Evolutionary conservation across 2,888 invertebrate genomes (phyloP), one percentile per base, ranked within the genome.

Genomic region (Amorpha juglandis): DNA sequence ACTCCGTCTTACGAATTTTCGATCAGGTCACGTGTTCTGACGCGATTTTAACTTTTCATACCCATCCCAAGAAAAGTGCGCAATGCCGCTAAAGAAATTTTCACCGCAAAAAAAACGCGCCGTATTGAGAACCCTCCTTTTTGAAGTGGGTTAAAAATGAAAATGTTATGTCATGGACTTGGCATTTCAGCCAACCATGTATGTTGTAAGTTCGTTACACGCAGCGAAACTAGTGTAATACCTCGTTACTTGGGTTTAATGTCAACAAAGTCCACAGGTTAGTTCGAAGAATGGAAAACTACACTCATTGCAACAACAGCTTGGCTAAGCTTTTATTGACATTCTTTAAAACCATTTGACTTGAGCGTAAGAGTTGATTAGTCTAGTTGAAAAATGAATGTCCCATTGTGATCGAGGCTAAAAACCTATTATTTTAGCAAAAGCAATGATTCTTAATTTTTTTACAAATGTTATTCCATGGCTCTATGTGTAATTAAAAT

Each of bases 171-270:
- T 58, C 38, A 33, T 50, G 52, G 52, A 65, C 52, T 35, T 35
- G 62, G 52, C 64, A 33, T 58, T 47, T 6, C 42, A 62, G 65
- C 62, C 45, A 52, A 52, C 62, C 42, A 16, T 27, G 51, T 19
- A 63, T 38, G 63, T 68, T 68, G 69, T 66, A 58, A 69, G 75
- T 76, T 74, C 76, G 78, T 79, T 80, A 75, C 79, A 78, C 75
- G 76, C 80, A 77, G 82, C 80, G 80, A 81, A 80, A 69, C 73
- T 71, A 69, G 70, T 73, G 75, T 77, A 78, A 75, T 77, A 74
- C 73, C 72, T 74, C 78, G 81, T 76, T 78, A 78, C 73, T 70
- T 73, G 75, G 71, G 74, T 71, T 73, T 75, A 81, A 81, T 82
- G 78, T 81, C 79, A 82, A 83, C 81, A 82, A 81, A 78, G 75